These are phyloP conservation scores for Dasypogon diadema DNA, from an alignment of 2,888 invertebrate genomes.

Conservation along the genomic window DNA sequence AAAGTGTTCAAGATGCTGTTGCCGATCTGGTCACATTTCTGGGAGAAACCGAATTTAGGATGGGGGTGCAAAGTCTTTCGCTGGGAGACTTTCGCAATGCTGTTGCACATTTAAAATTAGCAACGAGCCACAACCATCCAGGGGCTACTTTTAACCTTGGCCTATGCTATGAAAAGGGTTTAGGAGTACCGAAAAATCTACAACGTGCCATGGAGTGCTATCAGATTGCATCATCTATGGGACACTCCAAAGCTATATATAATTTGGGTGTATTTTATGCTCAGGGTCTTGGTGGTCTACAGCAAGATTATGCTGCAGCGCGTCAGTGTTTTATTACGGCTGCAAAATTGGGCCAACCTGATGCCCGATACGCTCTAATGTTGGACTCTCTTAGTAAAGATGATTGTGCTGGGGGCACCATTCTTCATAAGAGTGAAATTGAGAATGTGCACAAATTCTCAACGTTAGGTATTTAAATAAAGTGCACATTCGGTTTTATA, in stretches of 20 bases:
- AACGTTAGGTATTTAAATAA: too few species aligned
- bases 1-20: constrained; percentile 60
- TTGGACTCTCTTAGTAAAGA: not conserved
- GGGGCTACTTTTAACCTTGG: constrained; percentile 78
- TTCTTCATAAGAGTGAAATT: not conserved
- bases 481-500: too few species aligned
- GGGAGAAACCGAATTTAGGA: constrained; percentile 73
- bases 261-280: constrained; percentile 78
- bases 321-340: constrained; percentile 72
- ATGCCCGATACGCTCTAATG: constrained; percentile 66
- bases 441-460: not conserved
- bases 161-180: constrained; percentile 77
- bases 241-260: constrained; percentile 77
- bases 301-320: constrained; percentile 70
- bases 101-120: constrained; percentile 71
- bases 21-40: constrained; percentile 71
- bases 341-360: constrained; percentile 72
- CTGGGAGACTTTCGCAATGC: constrained; percentile 72
- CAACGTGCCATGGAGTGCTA: constrained; percentile 78
- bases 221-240: constrained; percentile 73
- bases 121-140: constrained; percentile 73
- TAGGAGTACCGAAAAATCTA: constrained; percentile 74
- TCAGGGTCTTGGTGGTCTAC: constrained; percentile 74
- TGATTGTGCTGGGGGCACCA: not conserved
- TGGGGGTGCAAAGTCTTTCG: constrained; percentile 73